Evolutionary conservation across 2,797 vertebrate genomes (phyloP), one percentile per base, ranked within the genome.

Genomic region (Falco biarmicus): DNA sequence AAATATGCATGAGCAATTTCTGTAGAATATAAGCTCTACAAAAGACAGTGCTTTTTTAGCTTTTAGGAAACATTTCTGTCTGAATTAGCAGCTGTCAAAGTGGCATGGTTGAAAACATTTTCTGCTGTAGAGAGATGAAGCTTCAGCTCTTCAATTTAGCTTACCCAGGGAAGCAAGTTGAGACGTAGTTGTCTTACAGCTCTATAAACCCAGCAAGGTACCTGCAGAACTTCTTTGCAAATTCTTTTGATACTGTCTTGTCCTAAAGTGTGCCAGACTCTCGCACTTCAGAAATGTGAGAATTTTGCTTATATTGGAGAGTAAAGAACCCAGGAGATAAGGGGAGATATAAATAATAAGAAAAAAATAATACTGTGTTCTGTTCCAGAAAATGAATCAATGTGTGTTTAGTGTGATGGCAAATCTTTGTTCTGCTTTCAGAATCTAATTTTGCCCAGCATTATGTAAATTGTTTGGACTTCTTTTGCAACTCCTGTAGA

Each of bases 1-100:
- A 87, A 85, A 86, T 95, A 93, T 88, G 84, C 87, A 93, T 88
- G 76, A 96, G 50, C 29, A 50, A 43, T 81, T 95, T 78, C 65
- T 92, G 91, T 90, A 81, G 54, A 65, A 51, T 86, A 28, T 48
- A 81, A 96, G 43, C 54, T 87, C 32, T 91, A 59, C 84, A 93
- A 95, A 95, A 93, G 65, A 63, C 1, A 0, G 29, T 53, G 28
- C 0, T 4, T 74, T 94, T 93, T 95, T 75, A 76, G 92, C 78
- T 89, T 92, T 95, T 91, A 89, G 51, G 65, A 76, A 80, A 89
- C 41, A 25, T 85, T 96, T 91, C 78, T 85, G 25, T 89, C 53
- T 89, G 81, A 94, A 87, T 93, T 92, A 83, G 61, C 64, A 80
- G 18, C 92, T 94, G 81, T 89, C 92, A 87, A 9, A 73, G 71